These are phyloP conservation scores for Porphyrio hochstetteri DNA, from an alignment of 2,113 vertebrate species.

Conservation along the genomic window DNA sequence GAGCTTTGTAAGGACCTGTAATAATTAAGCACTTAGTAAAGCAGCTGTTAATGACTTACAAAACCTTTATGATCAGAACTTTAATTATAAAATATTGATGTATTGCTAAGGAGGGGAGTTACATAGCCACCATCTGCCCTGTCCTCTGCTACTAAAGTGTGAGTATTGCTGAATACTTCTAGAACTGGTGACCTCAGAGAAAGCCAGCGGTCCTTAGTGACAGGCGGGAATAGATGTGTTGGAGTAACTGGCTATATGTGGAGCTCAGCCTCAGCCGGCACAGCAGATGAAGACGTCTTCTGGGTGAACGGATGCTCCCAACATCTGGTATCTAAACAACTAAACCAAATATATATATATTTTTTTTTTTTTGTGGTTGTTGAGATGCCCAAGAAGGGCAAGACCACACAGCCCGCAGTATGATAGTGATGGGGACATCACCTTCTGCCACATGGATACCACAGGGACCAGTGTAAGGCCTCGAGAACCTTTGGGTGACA, in stretches of 20 bases:
- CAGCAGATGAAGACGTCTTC: background rate
- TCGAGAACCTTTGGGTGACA: rapidly evolving
- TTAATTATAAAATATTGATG: background rate
- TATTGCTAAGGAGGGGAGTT: background rate
- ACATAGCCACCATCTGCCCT: background rate
- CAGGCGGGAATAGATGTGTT: background rate
- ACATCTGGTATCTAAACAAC: background rate
- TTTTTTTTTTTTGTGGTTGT: no score
- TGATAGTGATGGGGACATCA: background rate
- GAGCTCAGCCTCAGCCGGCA: background rate
- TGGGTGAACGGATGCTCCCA: background rate
- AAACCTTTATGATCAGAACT: background rate
- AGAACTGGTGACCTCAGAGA: background rate
- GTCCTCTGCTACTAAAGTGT: background rate
- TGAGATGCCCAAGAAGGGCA: background rate
- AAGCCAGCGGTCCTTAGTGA: background rate
- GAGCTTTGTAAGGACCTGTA: background rate
- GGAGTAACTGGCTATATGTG: rapidly evolving
- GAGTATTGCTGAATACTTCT: background rate
- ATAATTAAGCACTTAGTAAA: constrained; percentile 21
- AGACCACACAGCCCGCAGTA: background rate
- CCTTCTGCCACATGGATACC: background rate
- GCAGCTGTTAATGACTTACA: background rate
- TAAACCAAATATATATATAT: background rate
- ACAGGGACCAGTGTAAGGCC: background rate